phyloP scores from a whole-genome alignment of 2,113 vertebrate genomes.

The Riparia riparia region DNA sequence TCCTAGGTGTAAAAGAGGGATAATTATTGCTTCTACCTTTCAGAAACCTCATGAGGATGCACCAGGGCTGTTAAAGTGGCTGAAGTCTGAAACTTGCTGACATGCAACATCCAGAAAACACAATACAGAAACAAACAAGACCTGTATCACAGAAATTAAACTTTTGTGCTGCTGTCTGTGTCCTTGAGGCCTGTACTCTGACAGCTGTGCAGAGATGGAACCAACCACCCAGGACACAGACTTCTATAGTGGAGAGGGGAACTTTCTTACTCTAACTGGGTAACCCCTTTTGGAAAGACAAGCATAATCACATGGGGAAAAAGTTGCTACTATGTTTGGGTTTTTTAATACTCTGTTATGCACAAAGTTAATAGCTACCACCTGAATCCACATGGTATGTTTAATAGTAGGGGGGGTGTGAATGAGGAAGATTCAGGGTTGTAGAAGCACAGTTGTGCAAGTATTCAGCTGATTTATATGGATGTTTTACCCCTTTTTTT shows the following conservation, averaged over 20 bases:
- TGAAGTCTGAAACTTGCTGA: not conserved
- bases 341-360: not conserved
- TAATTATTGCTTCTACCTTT: not conserved
- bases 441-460: not conserved
- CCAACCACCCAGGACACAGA: not conserved
- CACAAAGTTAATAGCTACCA: not conserved
- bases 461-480: constrained; percentile 14
- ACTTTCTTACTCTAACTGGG: not conserved
- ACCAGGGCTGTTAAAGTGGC: not conserved
- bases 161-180: not conserved
- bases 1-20: not conserved
- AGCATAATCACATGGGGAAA: not conserved
- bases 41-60: not conserved
- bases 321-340: not conserved
- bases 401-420: not conserved
- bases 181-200: not conserved
- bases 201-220: not conserved
- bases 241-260: not conserved
- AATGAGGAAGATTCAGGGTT: constrained; percentile 32
- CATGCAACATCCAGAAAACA: not conserved
- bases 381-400: not conserved
- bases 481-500: constrained; percentile 17
- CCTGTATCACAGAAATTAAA: not conserved
- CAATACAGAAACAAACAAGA: not conserved
- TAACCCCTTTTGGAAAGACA: not conserved